phyloP scores from a whole-genome alignment of 1,140 invertebrate species.

The Lordiphosa collinella region DNA sequence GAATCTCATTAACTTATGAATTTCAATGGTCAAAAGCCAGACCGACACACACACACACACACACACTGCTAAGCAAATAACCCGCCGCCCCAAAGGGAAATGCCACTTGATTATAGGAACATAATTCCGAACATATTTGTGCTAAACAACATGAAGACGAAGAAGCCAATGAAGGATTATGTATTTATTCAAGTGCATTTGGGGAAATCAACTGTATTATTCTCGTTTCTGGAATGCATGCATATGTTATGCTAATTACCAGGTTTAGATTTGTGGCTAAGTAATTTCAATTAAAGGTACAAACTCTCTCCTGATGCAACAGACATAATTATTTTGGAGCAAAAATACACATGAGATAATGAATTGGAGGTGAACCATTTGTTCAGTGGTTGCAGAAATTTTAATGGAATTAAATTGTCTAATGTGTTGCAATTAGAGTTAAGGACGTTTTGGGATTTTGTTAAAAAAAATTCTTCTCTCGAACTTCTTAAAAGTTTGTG shows the following conservation, averaged over 20 bases:
- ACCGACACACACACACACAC: not conserved
- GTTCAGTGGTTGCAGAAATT: too few relatives aligned
- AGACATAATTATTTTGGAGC: slow-evolving; percentile 15
- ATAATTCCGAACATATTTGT: slow-evolving; percentile 27
- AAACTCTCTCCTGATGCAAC: too few relatives aligned
- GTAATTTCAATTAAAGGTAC: slow-evolving; percentile 41
- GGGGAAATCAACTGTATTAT: slow-evolving; percentile 31
- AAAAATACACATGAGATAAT: not conserved
- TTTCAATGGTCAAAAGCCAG: too few relatives aligned
- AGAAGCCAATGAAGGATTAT: slow-evolving; percentile 30
- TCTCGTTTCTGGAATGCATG: not conserved
- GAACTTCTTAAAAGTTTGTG: too few relatives aligned
- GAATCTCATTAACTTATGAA: slow-evolving; percentile 10
- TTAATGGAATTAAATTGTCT: too few relatives aligned
- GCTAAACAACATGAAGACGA: slow-evolving; percentile 8
- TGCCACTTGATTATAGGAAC: slow-evolving; percentile 13
- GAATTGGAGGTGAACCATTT: too few relatives aligned
- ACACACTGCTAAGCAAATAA: not conserved
- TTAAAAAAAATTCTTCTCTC: too few relatives aligned
- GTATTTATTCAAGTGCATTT: slow-evolving; percentile 57
- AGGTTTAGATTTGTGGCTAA: slow-evolving; percentile 37
- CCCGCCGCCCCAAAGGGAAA: not conserved
- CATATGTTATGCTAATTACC: slow-evolving; percentile 11
- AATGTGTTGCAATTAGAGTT: too few relatives aligned
- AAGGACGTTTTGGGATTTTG: too few relatives aligned